A percentile compares a stretch with the other conserved stretches of the same genome.
These are phyloP conservation scores for Brienomyrus longianalis DNA, from an alignment of 2,113 vertebrate species.

Conservation along the genomic window DNA sequence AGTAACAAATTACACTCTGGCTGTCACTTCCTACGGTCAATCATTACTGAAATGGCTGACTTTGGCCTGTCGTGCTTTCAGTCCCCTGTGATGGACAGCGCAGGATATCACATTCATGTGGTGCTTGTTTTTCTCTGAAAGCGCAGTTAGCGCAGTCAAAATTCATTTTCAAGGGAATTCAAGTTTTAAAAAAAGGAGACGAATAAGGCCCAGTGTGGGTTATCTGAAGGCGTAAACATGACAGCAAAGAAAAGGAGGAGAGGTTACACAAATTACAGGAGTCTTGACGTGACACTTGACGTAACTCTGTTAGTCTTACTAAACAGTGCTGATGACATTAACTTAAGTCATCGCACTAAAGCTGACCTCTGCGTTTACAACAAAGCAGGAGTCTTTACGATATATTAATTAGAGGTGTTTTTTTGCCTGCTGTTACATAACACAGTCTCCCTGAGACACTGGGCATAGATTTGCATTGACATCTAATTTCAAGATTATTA, in stretches of 20 bases:
- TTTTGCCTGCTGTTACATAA: neutral
- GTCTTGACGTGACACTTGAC: neutral
- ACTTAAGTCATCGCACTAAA: neutral
- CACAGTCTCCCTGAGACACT: neutral
- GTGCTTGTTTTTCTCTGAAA: neutral
- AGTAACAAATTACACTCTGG: neutral
- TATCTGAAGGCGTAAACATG: neutral
- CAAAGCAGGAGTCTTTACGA: neutral
- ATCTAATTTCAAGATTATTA: slow-evolving; percentile 5
- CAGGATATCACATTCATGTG: neutral
- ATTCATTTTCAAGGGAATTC: neutral
- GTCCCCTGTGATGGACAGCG: neutral
- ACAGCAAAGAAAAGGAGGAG: neutral
- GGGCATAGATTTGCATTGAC: neutral
- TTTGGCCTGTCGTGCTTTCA: neutral
- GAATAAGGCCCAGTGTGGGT: neutral
- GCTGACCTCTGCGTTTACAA: neutral
- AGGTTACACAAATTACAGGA: neutral
- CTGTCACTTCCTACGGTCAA: neutral
- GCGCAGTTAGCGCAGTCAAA: neutral
- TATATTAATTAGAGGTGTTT: neutral
- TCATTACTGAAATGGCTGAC: neutral
- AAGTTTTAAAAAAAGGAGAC: neutral
- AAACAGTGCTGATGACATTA: neutral
- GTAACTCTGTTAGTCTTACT: neutral